Evolutionary conservation across 2,113 vertebrate species (phyloP), one percentile per base, ranked within the genome.

Genomic region (Dendropsophus ebraccatus): DNA sequence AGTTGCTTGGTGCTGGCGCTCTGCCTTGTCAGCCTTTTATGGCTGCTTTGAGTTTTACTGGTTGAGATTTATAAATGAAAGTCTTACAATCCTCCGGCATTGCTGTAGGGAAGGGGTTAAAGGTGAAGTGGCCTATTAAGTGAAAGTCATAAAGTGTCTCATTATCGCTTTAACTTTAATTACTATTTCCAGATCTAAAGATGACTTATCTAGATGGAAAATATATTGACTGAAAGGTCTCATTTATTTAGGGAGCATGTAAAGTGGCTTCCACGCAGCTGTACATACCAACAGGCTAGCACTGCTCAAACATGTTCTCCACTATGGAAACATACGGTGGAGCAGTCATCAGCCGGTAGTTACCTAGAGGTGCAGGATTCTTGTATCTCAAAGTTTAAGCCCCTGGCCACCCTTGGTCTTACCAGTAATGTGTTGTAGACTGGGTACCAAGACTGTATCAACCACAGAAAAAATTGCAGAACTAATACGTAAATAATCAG

Each of bases 1-100:
- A 41, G 52, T 76, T 60, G 37, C 52, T 74, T 17, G 28, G 54
- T 30, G 23, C 82, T 84, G 82, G 52, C 54, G 16, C 50, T 47
- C 14, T 62, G 54, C 69, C 77, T 60, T 41, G 1, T 56, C 32
- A 58, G 54, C 12, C 21, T 80, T 35, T 80, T 80, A 58, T n/a
- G 32, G 19, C 52, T 56, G 52, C 52, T 37, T 32, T 23, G 10
- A 35, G 7, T 52, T 56, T 80, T 80, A 60, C 54, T 13, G 19
- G 52, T 62, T 60, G 23, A 60, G 32, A n/a, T 60, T 13, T 21
- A 25, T 60, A 80, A 52, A 32, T 77, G 14, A 21, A 52, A 50
- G 12, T 50, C 73, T 30, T 45, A 25, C 12, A 35, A 69, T 69
- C 73, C 73, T 50, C 25, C 14, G 28, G 74, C 25, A 52, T 21